A percentile compares a stretch with the other conserved stretches of the same genome.
Conservation (phyloP, 2,113 vertebrate species). For the Lucifuga dentata region DNA sequence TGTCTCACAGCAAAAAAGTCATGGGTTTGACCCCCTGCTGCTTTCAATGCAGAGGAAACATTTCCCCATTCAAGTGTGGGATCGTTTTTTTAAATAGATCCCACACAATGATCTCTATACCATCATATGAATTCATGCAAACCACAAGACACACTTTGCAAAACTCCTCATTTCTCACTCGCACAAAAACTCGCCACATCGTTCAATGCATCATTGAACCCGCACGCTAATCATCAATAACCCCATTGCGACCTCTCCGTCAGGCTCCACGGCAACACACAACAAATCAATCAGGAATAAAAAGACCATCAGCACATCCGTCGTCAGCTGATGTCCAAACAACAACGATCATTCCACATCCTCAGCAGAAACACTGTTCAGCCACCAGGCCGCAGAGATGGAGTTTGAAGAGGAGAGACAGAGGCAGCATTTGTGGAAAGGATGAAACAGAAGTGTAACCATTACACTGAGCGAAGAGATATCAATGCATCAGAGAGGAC, state of each 20-base stretch:
- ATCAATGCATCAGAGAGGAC: conserved; percentile 4
- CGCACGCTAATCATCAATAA: conserved; percentile 9
- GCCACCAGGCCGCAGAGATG: conserved; percentile 5
- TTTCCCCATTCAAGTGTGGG: too few relatives aligned
- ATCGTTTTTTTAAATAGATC: too few relatives aligned
- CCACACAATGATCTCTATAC: too few relatives aligned
- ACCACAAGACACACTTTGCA: too few relatives aligned
- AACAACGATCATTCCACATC: conserved; percentile 28
- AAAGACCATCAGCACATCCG: conserved; percentile 55
- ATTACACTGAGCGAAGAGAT: conserved; percentile 3
- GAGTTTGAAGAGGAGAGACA: conserved; percentile 23
- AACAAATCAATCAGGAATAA: conserved; percentile 66
- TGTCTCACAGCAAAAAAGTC: too few relatives aligned
- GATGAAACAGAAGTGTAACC: conserved; percentile 2
- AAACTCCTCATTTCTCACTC: neutral
- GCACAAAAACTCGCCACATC: neutral
- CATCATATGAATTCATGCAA: too few relatives aligned
- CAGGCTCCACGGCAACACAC: conserved; percentile 36
- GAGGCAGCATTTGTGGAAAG: conserved; percentile 19
- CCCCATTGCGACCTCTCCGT: conserved; percentile 28
- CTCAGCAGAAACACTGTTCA: conserved; percentile 26
- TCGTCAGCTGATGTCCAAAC: conserved; percentile 50
- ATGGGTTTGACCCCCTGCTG: too few relatives aligned
- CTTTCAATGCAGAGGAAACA: too few relatives aligned
- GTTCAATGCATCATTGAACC: conserved; percentile 25